A percentile compares a stretch with the other conserved stretches of the same genome.
Conservation (phyloP, 2,113 vertebrate genomes). For the Stigmatopora nigra region DNA sequence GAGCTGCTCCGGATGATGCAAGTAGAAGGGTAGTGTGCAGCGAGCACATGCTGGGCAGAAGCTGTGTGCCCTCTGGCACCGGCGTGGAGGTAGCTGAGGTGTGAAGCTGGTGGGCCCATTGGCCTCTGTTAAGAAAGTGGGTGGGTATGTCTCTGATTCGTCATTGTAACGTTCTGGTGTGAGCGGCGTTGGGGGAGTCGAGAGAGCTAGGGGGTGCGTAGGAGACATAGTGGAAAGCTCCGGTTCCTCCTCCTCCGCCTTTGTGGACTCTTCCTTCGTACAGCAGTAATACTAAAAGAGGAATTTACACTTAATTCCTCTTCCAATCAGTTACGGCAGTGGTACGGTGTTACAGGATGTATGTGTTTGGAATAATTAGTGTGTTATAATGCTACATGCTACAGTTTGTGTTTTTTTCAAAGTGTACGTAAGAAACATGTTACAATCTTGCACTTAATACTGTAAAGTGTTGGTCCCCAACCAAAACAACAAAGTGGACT, state of each 20-base stretch:
- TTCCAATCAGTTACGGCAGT: background rate
- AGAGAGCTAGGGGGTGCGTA: slow-evolving; percentile 67
- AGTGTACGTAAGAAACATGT: too few relatives aligned
- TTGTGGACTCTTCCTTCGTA: slow-evolving; percentile 78
- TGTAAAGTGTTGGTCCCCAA: too few relatives aligned
- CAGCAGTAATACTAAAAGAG: slow-evolving; percentile 90
- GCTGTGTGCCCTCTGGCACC: slow-evolving; percentile 62
- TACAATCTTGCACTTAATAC: too few relatives aligned
- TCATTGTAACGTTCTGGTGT: slow-evolving; percentile 44
- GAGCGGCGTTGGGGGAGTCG: slow-evolving; percentile 64
- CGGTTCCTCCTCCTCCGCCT: slow-evolving; percentile 83
- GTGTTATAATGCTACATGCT: too few relatives aligned
- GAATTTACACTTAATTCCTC: background rate
- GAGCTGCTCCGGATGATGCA: slow-evolving; percentile 75
- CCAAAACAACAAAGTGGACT: too few relatives aligned
- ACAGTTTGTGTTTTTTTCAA: too few relatives aligned
- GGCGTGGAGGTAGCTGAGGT: slow-evolving; percentile 48
- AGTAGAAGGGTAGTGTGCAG: slow-evolving; percentile 77
- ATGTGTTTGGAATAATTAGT: too few relatives aligned
- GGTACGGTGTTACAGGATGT: background rate
- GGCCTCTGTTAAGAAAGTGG: slow-evolving; percentile 65
- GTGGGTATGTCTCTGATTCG: slow-evolving; percentile 60
- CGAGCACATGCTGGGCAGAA: slow-evolving; percentile 81
- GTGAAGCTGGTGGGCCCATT: slow-evolving; percentile 77
- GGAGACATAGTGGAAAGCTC: slow-evolving; percentile 73